These are phyloP conservation scores for Trichoplax adhaerens DNA, from an alignment of 37 sponge, comb jelly and placozoan genomes.

Conservation along the genomic window DNA sequence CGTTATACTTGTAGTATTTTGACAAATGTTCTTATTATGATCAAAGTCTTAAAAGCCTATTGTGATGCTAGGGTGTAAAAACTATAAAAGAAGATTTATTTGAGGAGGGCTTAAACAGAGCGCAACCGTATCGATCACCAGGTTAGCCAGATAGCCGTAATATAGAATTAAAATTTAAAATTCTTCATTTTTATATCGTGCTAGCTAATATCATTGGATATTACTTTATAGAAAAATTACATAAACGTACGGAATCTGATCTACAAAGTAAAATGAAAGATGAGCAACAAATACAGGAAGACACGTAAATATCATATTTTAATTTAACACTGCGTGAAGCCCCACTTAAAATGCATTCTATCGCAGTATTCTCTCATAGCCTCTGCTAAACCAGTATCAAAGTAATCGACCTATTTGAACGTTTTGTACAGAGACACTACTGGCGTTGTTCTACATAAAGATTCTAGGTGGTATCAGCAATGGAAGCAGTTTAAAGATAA, in stretches of 20 bases:
- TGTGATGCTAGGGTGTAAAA: slow-evolving; percentile 26
- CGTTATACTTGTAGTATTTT: background rate
- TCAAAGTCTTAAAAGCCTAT: background rate
- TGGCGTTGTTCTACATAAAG: slow-evolving; percentile 28
- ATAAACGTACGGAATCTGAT: no score
- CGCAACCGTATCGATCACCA: slow-evolving; percentile 49
- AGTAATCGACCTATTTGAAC: background rate
- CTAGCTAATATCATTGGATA: no score
- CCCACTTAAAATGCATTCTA: no score
- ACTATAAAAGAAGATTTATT: slow-evolving; percentile 48
- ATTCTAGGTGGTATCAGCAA: slow-evolving; percentile 44
- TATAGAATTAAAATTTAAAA: background rate
- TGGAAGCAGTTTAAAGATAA: slow-evolving; percentile 47
- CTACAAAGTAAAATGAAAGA: no score
- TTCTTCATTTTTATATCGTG: no score
- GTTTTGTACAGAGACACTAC: slow-evolving; percentile 28
- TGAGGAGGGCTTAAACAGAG: slow-evolving; percentile 47
- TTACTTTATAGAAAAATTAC: no score
- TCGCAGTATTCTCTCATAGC: no score
- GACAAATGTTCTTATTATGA: background rate
- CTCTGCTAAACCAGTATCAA: background rate
- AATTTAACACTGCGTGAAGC: slow-evolving; percentile 2
- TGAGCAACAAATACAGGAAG: background rate
- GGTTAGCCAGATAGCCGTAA: slow-evolving; percentile 4
- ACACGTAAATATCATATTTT: background rate